A percentile compares a stretch with the other conserved stretches of the same genome.
Conservation (phyloP, 2,113 vertebrate genomes). For the Hydrolagus affinis region DNA sequence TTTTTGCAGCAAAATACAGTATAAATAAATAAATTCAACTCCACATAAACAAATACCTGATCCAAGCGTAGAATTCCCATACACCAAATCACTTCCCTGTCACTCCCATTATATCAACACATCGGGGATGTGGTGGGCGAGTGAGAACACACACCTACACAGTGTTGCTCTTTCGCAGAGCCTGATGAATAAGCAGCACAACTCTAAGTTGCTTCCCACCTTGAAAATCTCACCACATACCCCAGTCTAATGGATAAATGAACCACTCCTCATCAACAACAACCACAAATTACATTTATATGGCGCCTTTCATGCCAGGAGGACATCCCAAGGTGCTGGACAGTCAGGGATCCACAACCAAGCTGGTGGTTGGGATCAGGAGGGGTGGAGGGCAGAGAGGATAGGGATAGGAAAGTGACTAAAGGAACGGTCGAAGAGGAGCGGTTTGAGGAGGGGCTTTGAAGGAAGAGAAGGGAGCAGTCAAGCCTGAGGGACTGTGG, state of each 20-base stretch:
- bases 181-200: constrained; percentile 2
- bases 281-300: too few species aligned
- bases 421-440: too few species aligned
- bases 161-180: constrained; percentile 28
- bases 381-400: too few species aligned
- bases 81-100: constrained; percentile 30
- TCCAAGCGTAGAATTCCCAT: constrained; percentile 27
- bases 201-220: constrained; percentile 2
- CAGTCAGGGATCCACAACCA: too few species aligned
- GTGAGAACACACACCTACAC: constrained; percentile 25
- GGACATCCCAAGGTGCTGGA: too few species aligned
- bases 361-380: too few species aligned
- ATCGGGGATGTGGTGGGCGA: constrained; percentile 27
- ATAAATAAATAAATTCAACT: constrained; percentile 31
- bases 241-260: constrained; percentile 13
- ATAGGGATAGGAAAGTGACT: too few species aligned
- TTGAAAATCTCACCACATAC: not conserved
- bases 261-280: not conserved
- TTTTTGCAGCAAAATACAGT: constrained; percentile 29
- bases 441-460: too few species aligned
- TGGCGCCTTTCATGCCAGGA: too few species aligned
- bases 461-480: too few species aligned
- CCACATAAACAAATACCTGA: constrained; percentile 29
- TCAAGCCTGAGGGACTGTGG: too few species aligned
- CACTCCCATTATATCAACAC: constrained; percentile 30